Percentiles rank a stretch among this genome's conserved stretches.
phyloP scores from a whole-genome alignment of 2,113 vertebrate genomes.

The Myrmophylax atrothorax region DNA sequence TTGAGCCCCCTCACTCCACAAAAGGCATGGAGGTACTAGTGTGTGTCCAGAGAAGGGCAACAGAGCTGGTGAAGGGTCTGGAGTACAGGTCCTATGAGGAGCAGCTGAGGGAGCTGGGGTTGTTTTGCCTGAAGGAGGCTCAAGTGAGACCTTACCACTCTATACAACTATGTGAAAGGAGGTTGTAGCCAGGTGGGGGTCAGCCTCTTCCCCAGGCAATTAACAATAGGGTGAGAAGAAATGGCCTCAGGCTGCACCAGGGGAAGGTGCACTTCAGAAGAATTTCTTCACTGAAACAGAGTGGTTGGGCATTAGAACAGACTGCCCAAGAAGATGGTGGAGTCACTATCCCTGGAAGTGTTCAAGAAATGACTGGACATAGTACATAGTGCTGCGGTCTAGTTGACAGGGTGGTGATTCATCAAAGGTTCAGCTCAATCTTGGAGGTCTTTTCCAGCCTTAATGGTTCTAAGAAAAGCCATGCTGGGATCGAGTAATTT shows the following conservation, averaged over 20 bases:
- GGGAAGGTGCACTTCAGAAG: background rate
- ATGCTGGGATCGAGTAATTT: background rate
- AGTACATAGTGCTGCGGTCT: background rate
- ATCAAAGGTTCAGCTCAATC: background rate
- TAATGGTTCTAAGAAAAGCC: background rate
- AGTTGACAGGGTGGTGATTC: background rate
- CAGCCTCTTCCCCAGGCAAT: background rate
- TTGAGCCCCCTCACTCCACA: fast-evolving
- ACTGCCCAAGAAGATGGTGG: background rate
- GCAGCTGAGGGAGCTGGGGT: background rate
- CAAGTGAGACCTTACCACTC: too few species aligned
- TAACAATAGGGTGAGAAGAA: background rate
- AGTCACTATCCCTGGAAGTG: background rate
- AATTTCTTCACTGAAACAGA: background rate
- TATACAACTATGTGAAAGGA: background rate
- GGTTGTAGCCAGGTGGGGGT: background rate
- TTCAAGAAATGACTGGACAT: background rate
- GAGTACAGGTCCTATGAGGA: background rate
- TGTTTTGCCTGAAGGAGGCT: background rate
- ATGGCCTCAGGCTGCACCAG: background rate
- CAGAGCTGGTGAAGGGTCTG: background rate
- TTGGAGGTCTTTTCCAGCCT: background rate
- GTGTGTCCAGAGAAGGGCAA: fast-evolving
- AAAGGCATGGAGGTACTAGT: background rate
- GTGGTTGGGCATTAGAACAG: background rate